Base-by-base conservation (phyloP, 2,797 vertebrate species). In the Myripristis murdjan region DNA sequence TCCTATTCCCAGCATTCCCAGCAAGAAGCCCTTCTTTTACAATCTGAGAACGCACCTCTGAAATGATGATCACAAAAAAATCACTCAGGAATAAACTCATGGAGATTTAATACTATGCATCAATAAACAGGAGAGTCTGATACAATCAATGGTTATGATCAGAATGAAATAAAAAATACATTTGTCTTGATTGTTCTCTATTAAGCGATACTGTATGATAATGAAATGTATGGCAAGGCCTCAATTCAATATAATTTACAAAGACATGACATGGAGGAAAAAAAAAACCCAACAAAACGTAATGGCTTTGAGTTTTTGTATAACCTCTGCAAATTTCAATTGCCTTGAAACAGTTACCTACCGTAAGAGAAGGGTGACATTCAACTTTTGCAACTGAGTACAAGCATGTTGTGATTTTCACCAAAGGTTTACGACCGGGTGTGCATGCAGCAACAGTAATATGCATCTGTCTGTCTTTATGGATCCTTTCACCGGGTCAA, bases 41-140 rank as follows among this genome's bases (percentile, higher is more conserved):
- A 12, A 37, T 4, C 11, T 37, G 33, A 35, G 16, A 52, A 33
- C 33, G 15, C 16, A 59, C 43, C 33, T 64, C 28, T 43, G 35
- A 82, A 86, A 75, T 53, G 79, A 84, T 6, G 16, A 72, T 12
- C 43, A 83, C 75, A 76, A 76, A 72, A 64, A 54, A n/a, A n/a
- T n/a, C 64, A 58, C 6, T 5, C 70, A 65, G 67, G 52, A 85
- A 84, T 92, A 92, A 93, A 94, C 91, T 95, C 89, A 78, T 89
- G 85, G 93, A 95, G 92, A 95, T 95, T 97, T 97, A 96, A 96
- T 97, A 96, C 95, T 96, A 86, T 90, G 87, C 93, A 95, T 90
- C 88, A 95, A 93, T 91, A 93, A 91, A 91, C 95, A 95, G 79
- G 87, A 91, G 92, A 87, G 88, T 87, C 75, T 86, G 82, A 87